Evolutionary conservation across 2,113 vertebrate species (phyloP).

Genomic region (Hippolais icterina): DNA sequence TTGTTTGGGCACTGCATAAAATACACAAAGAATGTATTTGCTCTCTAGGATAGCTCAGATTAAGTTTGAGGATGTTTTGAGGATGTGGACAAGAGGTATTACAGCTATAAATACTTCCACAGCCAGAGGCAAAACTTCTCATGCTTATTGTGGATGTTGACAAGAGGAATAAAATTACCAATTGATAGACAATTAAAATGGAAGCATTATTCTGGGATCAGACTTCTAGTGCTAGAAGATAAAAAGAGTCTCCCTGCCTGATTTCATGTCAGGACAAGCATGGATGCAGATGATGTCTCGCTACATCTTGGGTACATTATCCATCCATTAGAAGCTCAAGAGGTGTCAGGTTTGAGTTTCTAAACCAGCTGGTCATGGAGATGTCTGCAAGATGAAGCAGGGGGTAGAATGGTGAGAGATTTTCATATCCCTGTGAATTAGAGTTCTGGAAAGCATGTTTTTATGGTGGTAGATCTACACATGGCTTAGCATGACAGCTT

Average conservation of each 20-base stretch:
- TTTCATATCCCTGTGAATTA: background rate
- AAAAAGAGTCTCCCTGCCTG: background rate
- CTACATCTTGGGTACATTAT: background rate
- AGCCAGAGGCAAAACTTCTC: background rate
- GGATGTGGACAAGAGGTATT: background rate
- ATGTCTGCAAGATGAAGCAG: background rate
- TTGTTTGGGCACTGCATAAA: background rate
- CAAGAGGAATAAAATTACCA: conserved; percentile 2
- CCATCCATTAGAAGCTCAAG: background rate
- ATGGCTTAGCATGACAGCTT: background rate
- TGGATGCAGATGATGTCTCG: background rate
- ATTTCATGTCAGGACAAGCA: conserved; percentile 23
- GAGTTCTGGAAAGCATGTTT: background rate
- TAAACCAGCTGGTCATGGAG: background rate
- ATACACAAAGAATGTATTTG: background rate
- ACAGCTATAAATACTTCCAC: background rate
- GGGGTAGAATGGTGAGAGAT: background rate
- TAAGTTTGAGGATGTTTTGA: background rate
- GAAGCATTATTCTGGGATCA: conserved; percentile 6
- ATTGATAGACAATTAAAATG: conserved; percentile 18
- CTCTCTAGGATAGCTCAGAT: background rate
- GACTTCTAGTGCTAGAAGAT: background rate
- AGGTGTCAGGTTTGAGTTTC: background rate
- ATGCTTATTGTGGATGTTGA: background rate
- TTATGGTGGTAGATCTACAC: background rate